phyloP scores from a whole-genome alignment of 1,140 invertebrate species.

The Bombus waltoni region DNA sequence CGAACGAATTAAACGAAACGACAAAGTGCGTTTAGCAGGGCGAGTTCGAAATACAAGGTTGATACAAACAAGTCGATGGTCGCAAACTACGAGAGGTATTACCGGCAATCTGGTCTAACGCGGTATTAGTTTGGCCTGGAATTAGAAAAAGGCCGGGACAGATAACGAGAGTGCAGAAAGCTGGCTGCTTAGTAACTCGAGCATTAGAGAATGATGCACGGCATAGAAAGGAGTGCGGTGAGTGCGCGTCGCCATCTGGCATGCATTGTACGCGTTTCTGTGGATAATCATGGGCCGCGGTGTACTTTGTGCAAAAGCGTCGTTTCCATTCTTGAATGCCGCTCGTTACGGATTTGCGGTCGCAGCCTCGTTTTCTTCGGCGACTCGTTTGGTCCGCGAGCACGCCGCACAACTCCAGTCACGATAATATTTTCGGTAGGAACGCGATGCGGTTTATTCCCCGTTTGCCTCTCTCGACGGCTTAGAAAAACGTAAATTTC shows the following conservation, averaged over 20 bases:
- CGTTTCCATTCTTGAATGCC: background rate
- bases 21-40: background rate
- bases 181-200: slow-evolving; percentile 38
- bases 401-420: background rate
- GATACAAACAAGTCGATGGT: background rate
- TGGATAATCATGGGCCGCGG: background rate
- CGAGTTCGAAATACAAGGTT: background rate
- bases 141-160: slow-evolving; percentile 11
- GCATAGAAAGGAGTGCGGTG: background rate
- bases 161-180: slow-evolving; percentile 35
- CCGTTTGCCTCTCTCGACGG: background rate
- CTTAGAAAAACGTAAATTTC: background rate
- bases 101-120: background rate
- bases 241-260: slow-evolving; percentile 33
- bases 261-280: slow-evolving; percentile 24
- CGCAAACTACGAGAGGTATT: background rate
- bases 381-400: background rate
- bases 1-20: no score
- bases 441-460: slow-evolving; percentile 28
- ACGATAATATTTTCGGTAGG: background rate
- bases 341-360: slow-evolving; percentile 37
- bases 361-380: background rate
- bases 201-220: background rate
- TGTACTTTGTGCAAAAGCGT: background rate
- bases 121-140: no score